A percentile compares a stretch with the other conserved stretches of the same genome.
Conservation (phyloP, 1,140 invertebrate genomes). For the Condylostylus longicornis region DNA sequence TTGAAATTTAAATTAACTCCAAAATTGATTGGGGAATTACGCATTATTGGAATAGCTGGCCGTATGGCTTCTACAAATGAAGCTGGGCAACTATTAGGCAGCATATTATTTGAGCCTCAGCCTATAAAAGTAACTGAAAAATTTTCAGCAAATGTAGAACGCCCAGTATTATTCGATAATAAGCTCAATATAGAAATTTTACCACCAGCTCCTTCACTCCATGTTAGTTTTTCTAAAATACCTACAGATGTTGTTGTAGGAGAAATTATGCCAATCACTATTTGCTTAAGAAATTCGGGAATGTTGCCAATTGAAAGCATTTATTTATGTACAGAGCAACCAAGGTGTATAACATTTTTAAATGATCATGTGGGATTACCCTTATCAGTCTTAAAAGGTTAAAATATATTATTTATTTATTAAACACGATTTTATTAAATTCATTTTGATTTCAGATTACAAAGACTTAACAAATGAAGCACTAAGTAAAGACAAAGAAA, state of each 20-base stretch:
- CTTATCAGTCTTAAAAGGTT: slow-evolving; percentile 27
- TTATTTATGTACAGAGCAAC: slow-evolving; percentile 39
- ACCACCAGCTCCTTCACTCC: slow-evolving; percentile 52
- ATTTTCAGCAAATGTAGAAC: slow-evolving; percentile 32
- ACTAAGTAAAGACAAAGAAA: slow-evolving; percentile 33
- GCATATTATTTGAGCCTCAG: slow-evolving; percentile 42
- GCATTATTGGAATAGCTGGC: slow-evolving; percentile 32
- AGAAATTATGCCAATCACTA: slow-evolving; percentile 46
- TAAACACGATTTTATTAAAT: not conserved
- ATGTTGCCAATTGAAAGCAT: slow-evolving; percentile 45
- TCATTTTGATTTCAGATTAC: slow-evolving; percentile 11
- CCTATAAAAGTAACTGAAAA: slow-evolving; percentile 33
- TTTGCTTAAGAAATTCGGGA: slow-evolving; percentile 50
- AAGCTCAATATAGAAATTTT: slow-evolving; percentile 49
- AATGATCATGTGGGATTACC: slow-evolving; percentile 29
- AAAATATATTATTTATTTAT: slow-evolving; percentile 2
- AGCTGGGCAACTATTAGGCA: slow-evolving; percentile 39
- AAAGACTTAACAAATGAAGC: slow-evolving; percentile 25
- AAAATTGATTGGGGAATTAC: slow-evolving; percentile 31
- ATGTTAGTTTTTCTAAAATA: slow-evolving; percentile 52
- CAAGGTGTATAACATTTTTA: slow-evolving; percentile 40
- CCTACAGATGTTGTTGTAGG: slow-evolving; percentile 48
- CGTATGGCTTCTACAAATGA: slow-evolving; percentile 28
- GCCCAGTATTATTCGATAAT: slow-evolving; percentile 37
- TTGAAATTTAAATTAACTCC: slow-evolving; percentile 34